Conservation (phyloP, 2,888 invertebrate species). For the Trissoscelio sp. region DNA sequence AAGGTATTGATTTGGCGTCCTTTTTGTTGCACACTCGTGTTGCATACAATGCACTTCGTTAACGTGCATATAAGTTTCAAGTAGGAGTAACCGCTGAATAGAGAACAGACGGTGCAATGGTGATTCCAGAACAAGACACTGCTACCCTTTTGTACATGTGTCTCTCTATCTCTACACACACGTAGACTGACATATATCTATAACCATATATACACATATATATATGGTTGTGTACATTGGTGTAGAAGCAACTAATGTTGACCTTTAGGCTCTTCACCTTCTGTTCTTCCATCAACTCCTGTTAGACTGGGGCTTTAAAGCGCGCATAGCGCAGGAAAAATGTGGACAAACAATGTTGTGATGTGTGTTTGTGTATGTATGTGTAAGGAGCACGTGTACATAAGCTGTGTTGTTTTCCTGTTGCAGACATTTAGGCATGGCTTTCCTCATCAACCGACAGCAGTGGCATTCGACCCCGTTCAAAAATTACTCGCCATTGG, state of each 20-base stretch:
- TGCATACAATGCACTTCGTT: slow-evolving; percentile 60
- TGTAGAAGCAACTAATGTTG: slow-evolving; percentile 49
- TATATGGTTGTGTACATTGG: slow-evolving; percentile 18
- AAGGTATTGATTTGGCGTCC: slow-evolving; percentile 61
- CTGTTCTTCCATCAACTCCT: slow-evolving; percentile 46
- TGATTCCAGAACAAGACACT: slow-evolving; percentile 44
- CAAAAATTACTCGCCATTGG: slow-evolving; percentile 98
- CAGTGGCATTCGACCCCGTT: slow-evolving; percentile 98
- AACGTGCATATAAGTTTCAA: slow-evolving; percentile 44
- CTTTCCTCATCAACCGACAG: slow-evolving; percentile 98
- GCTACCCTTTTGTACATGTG: background rate
- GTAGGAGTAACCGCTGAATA: slow-evolving; percentile 59
- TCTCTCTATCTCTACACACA: slow-evolving; percentile 1
- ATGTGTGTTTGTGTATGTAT: no score
- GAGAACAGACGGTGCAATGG: slow-evolving; percentile 44
- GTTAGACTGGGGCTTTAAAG: slow-evolving; percentile 37
- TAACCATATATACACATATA: no score
- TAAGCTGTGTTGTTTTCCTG: slow-evolving; percentile 34
- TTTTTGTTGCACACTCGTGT: slow-evolving; percentile 57
- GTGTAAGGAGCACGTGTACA: slow-evolving; percentile 14
- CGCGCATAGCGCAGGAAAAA: slow-evolving; percentile 33
- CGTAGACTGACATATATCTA: no score
- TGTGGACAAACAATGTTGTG: slow-evolving; percentile 28
- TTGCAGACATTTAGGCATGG: slow-evolving; percentile 98
- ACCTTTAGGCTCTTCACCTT: slow-evolving; percentile 53